A percentile compares a stretch with the other conserved stretches of the same genome.
Conservation (phyloP, 2,113 vertebrate genomes). For the Ailuropoda melanoleuca region DNA sequence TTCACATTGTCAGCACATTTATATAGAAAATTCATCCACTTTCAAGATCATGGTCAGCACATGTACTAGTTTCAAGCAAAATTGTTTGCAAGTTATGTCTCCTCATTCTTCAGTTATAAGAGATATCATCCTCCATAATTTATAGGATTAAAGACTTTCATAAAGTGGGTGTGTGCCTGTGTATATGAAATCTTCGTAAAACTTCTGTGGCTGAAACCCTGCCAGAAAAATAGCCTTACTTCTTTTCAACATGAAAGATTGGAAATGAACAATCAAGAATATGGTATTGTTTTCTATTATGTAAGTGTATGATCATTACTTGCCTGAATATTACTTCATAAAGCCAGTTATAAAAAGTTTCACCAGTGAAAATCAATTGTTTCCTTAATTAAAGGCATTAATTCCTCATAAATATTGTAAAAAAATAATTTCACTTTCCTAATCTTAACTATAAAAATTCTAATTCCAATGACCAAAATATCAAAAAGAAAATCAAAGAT, state of each 20-base stretch:
- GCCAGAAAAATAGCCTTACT: conserved; percentile 42
- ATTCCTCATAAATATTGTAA: not conserved
- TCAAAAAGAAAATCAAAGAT: not conserved
- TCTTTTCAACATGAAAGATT: not conserved
- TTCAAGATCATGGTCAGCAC: conserved; percentile 70
- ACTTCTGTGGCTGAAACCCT: conserved; percentile 20
- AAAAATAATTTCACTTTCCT: not conserved
- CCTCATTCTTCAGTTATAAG: conserved; percentile 54
- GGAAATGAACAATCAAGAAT: not conserved
- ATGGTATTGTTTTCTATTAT: not conserved
- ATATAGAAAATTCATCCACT: conserved; percentile 46
- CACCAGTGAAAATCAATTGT: not conserved
- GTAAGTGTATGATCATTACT: not conserved
- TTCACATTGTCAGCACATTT: not conserved
- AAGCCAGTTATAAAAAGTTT: not conserved
- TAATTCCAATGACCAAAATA: not conserved
- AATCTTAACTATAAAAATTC: not conserved
- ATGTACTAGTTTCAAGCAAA: conserved; percentile 71
- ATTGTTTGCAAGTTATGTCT: conserved; percentile 60
- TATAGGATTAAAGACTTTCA: conserved; percentile 34
- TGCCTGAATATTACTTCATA: not conserved
- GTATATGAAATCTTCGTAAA: conserved; percentile 64
- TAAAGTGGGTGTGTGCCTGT: conserved; percentile 16
- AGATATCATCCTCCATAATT: conserved; percentile 49
- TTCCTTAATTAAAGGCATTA: not conserved